These are phyloP conservation scores for Callyntrura guangdongensis DNA, from an alignment of 2,888 invertebrate genomes.

Conservation along the genomic window DNA sequence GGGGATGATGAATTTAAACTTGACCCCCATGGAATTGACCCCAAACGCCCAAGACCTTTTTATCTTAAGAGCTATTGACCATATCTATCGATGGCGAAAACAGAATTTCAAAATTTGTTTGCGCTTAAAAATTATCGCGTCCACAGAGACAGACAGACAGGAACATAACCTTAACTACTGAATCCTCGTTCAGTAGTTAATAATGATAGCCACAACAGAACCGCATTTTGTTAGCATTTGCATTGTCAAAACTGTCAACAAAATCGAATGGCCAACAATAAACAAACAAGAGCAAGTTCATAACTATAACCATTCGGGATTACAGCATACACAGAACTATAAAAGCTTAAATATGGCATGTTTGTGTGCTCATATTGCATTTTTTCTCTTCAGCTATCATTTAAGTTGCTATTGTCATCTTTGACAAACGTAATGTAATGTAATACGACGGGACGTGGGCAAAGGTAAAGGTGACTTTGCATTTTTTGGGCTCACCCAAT, in stretches of 20 bases:
- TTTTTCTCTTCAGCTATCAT: not conserved
- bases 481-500: constrained; percentile 26
- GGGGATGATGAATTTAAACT: too few species aligned
- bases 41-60: too few species aligned
- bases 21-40: too few species aligned
- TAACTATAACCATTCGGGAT: too few species aligned
- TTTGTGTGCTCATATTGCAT: not conserved
- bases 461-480: constrained; percentile 10
- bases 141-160: too few species aligned
- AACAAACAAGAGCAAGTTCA: constrained; percentile 2
- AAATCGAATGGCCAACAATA: not conserved
- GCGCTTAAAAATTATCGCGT: too few species aligned
- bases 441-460: not conserved
- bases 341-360: not conserved
- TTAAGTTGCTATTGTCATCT: not conserved
- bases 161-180: too few species aligned
- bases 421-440: not conserved
- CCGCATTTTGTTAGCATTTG: not conserved
- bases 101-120: too few species aligned
- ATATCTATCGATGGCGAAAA: too few species aligned
- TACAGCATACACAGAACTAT: not conserved
- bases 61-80: not conserved
- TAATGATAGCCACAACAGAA: not conserved
- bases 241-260: constrained; percentile 41
- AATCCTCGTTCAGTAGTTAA: too few species aligned